Evolutionary conservation across 2,797 vertebrate species (phyloP).

Genomic region (Pseudochirops corinnae): DNA sequence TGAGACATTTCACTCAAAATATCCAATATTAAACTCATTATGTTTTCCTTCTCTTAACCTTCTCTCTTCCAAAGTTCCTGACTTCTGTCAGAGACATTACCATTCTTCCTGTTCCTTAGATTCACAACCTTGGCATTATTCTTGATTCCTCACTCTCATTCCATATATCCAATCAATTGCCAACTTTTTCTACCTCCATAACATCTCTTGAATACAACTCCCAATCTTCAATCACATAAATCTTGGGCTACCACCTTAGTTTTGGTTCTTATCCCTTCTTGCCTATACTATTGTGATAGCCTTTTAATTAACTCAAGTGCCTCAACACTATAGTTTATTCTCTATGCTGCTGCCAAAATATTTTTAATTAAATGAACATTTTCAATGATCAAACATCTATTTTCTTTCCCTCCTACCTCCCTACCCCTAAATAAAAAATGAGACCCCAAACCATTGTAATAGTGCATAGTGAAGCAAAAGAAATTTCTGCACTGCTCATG

Average conservation of each 20-base stretch:
- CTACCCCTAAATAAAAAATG: neutral
- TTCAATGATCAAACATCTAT: neutral
- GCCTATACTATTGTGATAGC: neutral
- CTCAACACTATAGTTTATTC: neutral
- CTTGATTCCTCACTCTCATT: neutral
- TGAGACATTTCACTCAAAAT: neutral
- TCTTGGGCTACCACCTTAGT: neutral
- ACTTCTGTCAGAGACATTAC: neutral
- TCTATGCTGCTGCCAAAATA: neutral
- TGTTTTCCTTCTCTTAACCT: neutral
- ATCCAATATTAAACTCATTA: neutral
- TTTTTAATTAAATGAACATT: neutral
- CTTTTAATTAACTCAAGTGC: neutral
- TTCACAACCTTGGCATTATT: neutral
- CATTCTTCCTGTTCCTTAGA: neutral
- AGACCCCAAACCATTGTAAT: neutral
- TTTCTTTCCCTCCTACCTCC: neutral
- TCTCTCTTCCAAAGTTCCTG: neutral
- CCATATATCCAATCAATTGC: neutral
- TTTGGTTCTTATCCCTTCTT: neutral
- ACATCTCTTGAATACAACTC: neutral
- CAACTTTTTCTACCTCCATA: neutral
- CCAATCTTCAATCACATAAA: neutral
- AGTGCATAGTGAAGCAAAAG: neutral
- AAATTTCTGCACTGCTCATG: neutral